phyloP scores from a whole-genome alignment of 2,888 invertebrate genomes.

The Pseudococcus longispinus region DNA sequence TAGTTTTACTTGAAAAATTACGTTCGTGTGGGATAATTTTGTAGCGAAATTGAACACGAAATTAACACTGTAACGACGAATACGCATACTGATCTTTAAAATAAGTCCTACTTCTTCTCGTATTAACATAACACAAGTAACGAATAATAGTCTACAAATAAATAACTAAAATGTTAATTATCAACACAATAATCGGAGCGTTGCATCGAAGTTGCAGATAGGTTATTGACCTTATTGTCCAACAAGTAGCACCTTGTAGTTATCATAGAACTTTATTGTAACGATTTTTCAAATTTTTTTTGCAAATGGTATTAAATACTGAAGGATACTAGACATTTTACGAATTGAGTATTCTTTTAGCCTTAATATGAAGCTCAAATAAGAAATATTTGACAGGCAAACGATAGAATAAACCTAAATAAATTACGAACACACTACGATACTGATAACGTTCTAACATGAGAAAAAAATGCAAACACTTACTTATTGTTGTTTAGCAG shows the following conservation, averaged over 20 bases:
- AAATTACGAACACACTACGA: not conserved
- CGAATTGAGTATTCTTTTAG: not conserved
- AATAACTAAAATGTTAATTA: not conserved
- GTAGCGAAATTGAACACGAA: not conserved
- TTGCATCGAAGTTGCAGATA: not conserved
- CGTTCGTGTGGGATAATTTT: not conserved
- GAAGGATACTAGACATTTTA: not conserved
- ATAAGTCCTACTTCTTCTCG: no score
- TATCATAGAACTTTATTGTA: not conserved
- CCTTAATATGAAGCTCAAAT: not conserved
- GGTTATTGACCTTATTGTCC: not conserved
- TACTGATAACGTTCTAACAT: not conserved
- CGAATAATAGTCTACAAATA: not conserved
- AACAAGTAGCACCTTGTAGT: not conserved
- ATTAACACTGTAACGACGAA: not conserved
- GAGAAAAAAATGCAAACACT: not conserved
- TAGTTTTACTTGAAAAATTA: not conserved
- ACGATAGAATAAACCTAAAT: not conserved
- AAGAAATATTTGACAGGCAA: not conserved
- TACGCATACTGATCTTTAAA: not conserved
- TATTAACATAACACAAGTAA: no score
- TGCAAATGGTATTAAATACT: not conserved
- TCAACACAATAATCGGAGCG: not conserved
- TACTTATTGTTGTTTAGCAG: constrained; percentile 15
- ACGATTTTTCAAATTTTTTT: not conserved